Conservation (phyloP, 2,888 invertebrate species). For the Xanthorhoe spadicearia region DNA sequence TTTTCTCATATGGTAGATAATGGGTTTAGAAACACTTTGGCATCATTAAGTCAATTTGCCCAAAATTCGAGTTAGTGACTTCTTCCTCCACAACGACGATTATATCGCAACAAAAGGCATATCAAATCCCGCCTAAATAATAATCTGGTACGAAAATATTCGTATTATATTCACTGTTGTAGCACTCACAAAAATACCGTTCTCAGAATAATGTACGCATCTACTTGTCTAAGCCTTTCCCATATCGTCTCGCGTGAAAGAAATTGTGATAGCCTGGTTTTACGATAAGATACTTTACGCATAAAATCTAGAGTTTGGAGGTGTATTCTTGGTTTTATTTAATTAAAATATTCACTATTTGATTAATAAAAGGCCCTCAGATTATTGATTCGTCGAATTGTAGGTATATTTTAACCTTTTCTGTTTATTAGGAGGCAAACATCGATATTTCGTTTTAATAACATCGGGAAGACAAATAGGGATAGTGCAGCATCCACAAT, state of each 20-base stretch:
- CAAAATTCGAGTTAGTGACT: too few species aligned
- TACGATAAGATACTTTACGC: slow-evolving; percentile 21
- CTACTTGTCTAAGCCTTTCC: slow-evolving; percentile 24
- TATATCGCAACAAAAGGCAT: slow-evolving; percentile 4
- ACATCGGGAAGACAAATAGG: background rate
- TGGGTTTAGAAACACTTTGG: too few species aligned
- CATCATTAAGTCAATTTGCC: too few species aligned
- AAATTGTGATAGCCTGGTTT: slow-evolving; percentile 26
- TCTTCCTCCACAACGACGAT: too few species aligned
- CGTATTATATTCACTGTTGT: slow-evolving; percentile 12
- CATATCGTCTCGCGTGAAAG: slow-evolving; percentile 28
- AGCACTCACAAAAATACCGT: slow-evolving; percentile 19
- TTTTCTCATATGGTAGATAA: too few species aligned
- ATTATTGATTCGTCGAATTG: too few species aligned
- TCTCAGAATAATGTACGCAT: slow-evolving; percentile 29
- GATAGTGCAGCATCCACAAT: background rate
- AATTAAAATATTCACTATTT: background rate
- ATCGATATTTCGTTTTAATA: background rate
- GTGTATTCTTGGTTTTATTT: slow-evolving; percentile 2
- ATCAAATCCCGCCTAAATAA: slow-evolving; percentile 10
- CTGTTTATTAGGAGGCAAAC: background rate
- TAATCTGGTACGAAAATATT: slow-evolving; percentile 17
- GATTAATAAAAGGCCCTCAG: too few species aligned
- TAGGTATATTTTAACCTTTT: background rate
- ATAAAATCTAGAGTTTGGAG: slow-evolving; percentile 15